These are phyloP conservation scores for Aplysina aerophoba DNA, from an alignment of 37 sponge, comb jelly and placozoan species.

Conservation along the genomic window DNA sequence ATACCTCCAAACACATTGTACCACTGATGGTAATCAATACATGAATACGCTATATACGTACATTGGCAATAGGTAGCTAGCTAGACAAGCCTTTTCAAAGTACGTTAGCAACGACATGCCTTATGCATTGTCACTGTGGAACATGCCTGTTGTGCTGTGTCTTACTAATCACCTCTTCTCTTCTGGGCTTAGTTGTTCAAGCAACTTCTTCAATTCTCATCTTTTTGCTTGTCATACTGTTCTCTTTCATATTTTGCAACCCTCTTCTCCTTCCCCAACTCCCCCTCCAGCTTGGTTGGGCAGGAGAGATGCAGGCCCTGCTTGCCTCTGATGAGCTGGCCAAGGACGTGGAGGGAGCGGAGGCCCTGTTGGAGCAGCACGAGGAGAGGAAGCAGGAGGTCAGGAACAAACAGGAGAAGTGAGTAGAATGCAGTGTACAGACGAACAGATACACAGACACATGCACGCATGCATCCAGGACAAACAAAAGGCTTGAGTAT, in stretches of 20 bases:
- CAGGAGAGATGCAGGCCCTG: conserved; percentile 61
- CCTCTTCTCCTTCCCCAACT: background rate
- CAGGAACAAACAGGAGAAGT: conserved; percentile 76
- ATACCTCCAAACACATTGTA: too few species aligned
- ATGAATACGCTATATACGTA: too few species aligned
- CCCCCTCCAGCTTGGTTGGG: conserved; percentile 71
- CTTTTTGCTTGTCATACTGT: background rate
- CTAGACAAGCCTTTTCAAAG: too few species aligned
- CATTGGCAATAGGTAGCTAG: too few species aligned
- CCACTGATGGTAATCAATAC: too few species aligned
- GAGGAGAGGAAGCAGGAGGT: conserved; percentile 79
- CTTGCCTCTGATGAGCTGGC: conserved; percentile 83
- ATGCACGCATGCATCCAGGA: background rate
- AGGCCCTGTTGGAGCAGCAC: conserved; percentile 72
- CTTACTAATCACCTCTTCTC: too few species aligned
- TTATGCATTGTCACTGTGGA: too few species aligned
- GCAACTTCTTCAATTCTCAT: too few species aligned
- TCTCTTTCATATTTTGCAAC: background rate
- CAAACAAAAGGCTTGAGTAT: too few species aligned
- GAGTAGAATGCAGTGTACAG: background rate
- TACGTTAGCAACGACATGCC: too few species aligned
- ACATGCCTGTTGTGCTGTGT: too few species aligned
- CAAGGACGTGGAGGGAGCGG: conserved; percentile 78
- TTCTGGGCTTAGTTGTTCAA: too few species aligned
- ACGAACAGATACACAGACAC: background rate